Evolutionary conservation across 1,140 invertebrate species (phyloP).

Genomic region (Caerostris darwini): DNA sequence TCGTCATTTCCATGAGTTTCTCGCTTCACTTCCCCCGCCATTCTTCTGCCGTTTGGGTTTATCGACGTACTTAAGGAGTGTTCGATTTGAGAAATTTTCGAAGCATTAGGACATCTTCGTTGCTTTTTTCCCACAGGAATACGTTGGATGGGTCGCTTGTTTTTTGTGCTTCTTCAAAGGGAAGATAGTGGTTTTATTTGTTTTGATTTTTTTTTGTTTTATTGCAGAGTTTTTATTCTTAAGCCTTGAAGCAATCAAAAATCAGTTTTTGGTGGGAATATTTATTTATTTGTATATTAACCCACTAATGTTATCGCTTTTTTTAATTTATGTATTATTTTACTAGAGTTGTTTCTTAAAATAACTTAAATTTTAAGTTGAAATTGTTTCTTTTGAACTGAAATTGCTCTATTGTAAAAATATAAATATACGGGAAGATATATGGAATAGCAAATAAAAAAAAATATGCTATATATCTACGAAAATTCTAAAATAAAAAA

Average conservation of each 20-base stretch:
- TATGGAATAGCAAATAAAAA: too few relatives aligned
- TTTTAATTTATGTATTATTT: too few relatives aligned
- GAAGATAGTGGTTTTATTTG: neutral
- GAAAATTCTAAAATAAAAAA: too few relatives aligned
- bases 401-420: too few relatives aligned
- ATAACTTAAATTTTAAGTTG: too few relatives aligned
- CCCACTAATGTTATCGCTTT: too few relatives aligned
- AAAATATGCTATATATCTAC: too few relatives aligned
- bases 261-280: neutral
- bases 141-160: neutral
- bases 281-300: neutral
- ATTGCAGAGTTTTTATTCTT: neutral
- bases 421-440: too few relatives aligned
- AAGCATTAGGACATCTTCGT: slow-evolving; percentile 4
- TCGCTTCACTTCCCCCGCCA: slow-evolving; percentile 12
- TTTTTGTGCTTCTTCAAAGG: neutral
- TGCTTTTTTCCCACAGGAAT: neutral
- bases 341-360: too few relatives aligned
- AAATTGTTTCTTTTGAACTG: too few relatives aligned
- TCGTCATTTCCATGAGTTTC: slow-evolving; percentile 30
- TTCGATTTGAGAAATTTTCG: slow-evolving; percentile 34
- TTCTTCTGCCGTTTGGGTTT: slow-evolving; percentile 33
- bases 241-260: neutral
- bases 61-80: slow-evolving; percentile 12
- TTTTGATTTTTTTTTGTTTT: neutral